Base-by-base conservation (phyloP, 1,140 invertebrate genomes). In the Mercenaria mercenaria region DNA sequence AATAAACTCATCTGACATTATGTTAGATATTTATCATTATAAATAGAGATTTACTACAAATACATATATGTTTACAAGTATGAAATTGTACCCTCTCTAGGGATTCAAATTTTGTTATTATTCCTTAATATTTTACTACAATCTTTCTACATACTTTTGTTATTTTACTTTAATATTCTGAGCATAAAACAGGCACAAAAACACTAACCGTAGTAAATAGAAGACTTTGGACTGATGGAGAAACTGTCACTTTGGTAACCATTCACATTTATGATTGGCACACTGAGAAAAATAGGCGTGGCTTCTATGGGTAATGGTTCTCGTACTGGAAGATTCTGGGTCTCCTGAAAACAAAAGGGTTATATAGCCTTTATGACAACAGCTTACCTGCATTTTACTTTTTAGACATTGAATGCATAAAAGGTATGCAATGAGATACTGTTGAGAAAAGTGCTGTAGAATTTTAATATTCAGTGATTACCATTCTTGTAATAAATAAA, bases 241-340 rank as follows among this genome's bases (percentile, higher is more conserved):
- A 43, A 56, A 39, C 37, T 43, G 29, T 88, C 86, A 56, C 69
- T 52, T 11, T 80, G 77, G 41, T 61, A 64, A 52, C 77, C 47
- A 81, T 47, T 64, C 32, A 81, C 76, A 37, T 43, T 47, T 43
- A 88, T 88, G 26, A 88, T 69, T n/a, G 86, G 86, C 23, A 88
- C 86, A 88, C 86, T 88, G 11, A 88, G 41, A 39, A 77, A 88
- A 39, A 88, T 81, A 39, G 86, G 86, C 23, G 86, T 88, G 26
- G 77, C 43, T 74, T 88, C 86, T 34, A 32, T n/a, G 29, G 86
- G 86, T 41, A 88, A 41, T 39, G 86, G 86, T 56, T 88, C 86
- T 37, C 86, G 76, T 37, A 88, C 41, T 47, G 86, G 72, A 10
- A 87, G 39, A 76, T 87, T 77, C 32, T 76, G 47, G n/a, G 50